A percentile compares a stretch with the other conserved stretches of the same genome.
Evolutionary conservation across 2,113 vertebrate species (phyloP).

Genomic region (Poeciliopsis occidentalis): DNA sequence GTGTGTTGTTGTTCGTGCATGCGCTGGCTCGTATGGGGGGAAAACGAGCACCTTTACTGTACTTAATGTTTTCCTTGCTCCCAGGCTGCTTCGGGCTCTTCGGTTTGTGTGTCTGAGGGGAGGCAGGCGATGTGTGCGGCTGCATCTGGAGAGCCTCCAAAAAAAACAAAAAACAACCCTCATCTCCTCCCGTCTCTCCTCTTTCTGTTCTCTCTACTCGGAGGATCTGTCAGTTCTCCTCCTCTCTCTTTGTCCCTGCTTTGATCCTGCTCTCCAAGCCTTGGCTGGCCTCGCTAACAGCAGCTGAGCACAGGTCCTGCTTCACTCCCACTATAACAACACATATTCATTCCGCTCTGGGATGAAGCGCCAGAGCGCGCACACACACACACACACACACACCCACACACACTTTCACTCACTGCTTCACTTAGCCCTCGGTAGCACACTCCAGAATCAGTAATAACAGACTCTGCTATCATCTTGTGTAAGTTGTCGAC

Average conservation of each 20-base stretch:
- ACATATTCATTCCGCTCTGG: slow-evolving; percentile 59
- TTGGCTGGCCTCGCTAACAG: slow-evolving; percentile 76
- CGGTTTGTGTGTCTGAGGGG: slow-evolving; percentile 51
- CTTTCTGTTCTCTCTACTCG: slow-evolving; percentile 73
- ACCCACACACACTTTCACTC: slow-evolving; percentile 23
- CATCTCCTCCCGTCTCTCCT: slow-evolving; percentile 65
- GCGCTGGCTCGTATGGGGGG: slow-evolving; percentile 26
- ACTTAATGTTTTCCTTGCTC: slow-evolving; percentile 76
- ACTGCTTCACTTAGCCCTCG: slow-evolving; percentile 29
- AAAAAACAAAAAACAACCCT: slow-evolving; percentile 41
- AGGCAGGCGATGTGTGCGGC: slow-evolving; percentile 71
- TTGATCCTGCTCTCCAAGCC: slow-evolving; percentile 75
- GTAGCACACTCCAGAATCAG: slow-evolving; percentile 56
- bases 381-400: slow-evolving; percentile 15
- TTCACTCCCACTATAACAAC: slow-evolving; percentile 74
- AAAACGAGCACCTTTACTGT: slow-evolving; percentile 66
- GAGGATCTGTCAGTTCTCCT: slow-evolving; percentile 78
- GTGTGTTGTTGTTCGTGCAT: slow-evolving; percentile 42
- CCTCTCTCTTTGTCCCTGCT: slow-evolving; percentile 76
- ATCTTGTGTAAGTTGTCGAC: slow-evolving; percentile 57
- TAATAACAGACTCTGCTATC: slow-evolving; percentile 55
- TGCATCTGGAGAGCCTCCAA: slow-evolving; percentile 77
- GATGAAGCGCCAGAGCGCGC: slow-evolving; percentile 42
- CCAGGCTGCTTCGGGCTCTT: slow-evolving; percentile 70
- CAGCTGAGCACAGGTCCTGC: slow-evolving; percentile 75